Evolutionary conservation across 2,797 vertebrate species (phyloP).

Genomic region (Knipowitschia caucasica): DNA sequence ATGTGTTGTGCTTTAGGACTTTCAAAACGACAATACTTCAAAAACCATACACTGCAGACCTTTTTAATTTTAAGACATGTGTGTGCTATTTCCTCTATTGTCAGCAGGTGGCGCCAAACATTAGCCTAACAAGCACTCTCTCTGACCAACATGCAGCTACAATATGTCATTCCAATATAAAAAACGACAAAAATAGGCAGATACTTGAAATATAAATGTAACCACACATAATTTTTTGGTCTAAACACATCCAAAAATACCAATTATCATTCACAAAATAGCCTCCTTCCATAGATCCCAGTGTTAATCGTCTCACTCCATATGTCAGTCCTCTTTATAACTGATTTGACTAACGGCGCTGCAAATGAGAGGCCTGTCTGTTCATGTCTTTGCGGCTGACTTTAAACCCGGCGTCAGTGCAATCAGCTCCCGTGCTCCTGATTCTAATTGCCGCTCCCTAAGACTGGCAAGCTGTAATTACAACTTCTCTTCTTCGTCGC

Average conservation of each 20-base stretch:
- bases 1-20: too few relatives aligned
- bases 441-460: conserved; percentile 72
- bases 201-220: too few relatives aligned
- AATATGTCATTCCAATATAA: too few relatives aligned
- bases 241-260: too few relatives aligned
- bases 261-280: too few relatives aligned
- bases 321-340: background rate
- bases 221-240: too few relatives aligned
- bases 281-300: background rate
- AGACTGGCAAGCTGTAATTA: conserved; percentile 72
- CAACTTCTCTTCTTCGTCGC: conserved; percentile 59
- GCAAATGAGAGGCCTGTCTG: conserved; percentile 2
- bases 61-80: too few relatives aligned
- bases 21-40: background rate
- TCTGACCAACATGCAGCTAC: background rate
- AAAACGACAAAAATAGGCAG: too few relatives aligned
- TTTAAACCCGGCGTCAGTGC: conserved; percentile 53
- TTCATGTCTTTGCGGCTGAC: conserved; percentile 35
- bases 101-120: background rate
- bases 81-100: background rate
- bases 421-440: conserved; percentile 69
- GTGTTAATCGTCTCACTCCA: background rate
- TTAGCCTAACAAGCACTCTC: background rate
- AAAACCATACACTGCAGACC: background rate
- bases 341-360: background rate